phyloP scores from a whole-genome alignment of 2,113 vertebrate species.

The Caloenas nicobarica region DNA sequence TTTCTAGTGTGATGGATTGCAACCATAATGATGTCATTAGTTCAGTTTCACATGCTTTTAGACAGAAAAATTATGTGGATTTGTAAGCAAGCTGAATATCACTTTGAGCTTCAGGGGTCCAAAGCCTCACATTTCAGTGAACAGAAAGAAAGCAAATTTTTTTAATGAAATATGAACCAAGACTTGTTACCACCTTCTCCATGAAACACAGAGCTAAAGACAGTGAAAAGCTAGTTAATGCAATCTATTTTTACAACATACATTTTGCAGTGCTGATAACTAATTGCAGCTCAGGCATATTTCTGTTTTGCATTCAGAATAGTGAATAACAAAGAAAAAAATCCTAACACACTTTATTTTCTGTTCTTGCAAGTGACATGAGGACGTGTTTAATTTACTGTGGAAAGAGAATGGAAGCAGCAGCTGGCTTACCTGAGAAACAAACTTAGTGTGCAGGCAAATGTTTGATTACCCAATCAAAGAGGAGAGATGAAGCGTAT shows the following conservation, averaged over 20 bases:
- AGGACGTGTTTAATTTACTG: neutral
- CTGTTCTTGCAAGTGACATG: neutral
- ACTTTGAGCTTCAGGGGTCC: neutral
- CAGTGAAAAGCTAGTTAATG: neutral
- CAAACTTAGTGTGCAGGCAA: conserved; percentile 2
- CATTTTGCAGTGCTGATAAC: neutral
- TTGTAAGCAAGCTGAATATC: neutral
- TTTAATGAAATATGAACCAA: neutral
- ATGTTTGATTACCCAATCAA: conserved; percentile 31
- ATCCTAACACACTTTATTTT: neutral
- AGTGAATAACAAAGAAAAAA: neutral
- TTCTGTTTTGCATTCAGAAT: neutral
- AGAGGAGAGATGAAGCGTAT: neutral
- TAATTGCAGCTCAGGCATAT: neutral
- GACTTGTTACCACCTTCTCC: neutral
- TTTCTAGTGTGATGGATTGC: neutral
- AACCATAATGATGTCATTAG: neutral
- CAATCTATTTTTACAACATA: neutral
- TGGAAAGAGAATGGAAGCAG: neutral
- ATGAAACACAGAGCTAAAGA: neutral
- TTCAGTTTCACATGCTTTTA: neutral
- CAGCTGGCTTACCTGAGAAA: conserved; percentile 6
- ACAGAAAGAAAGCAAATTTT: neutral
- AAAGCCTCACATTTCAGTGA: neutral
- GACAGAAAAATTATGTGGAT: neutral